Evolutionary conservation across 1,140 invertebrate species (phyloP).

Genomic region (Phthorimaea operculella): DNA sequence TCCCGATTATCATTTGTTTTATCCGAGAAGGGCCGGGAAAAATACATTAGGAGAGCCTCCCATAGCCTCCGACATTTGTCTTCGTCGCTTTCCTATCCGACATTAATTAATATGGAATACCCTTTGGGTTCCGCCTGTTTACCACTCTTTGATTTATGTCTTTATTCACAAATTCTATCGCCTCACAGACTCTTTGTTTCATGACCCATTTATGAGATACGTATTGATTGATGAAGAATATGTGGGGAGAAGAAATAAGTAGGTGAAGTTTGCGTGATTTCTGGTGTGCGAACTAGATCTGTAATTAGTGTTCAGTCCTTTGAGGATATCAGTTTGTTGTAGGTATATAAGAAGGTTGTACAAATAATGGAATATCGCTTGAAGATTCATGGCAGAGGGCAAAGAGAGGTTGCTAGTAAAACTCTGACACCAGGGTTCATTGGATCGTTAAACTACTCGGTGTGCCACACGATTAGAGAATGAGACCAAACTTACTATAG

Average conservation of each 20-base stretch:
- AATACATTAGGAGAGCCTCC: conserved; percentile 58
- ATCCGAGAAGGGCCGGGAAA: conserved; percentile 54
- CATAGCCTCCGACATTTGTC: conserved; percentile 42
- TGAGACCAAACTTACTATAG: too few relatives aligned
- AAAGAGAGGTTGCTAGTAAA: too few relatives aligned
- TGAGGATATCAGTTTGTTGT: too few relatives aligned
- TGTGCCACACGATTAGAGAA: too few relatives aligned
- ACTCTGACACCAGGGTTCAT: too few relatives aligned
- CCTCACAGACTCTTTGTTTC: not conserved
- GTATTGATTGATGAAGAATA: not conserved
- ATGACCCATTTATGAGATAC: not conserved
- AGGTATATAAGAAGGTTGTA: too few relatives aligned
- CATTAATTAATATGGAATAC: conserved; percentile 67
- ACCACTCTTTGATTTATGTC: conserved; percentile 58
- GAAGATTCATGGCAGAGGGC: too few relatives aligned
- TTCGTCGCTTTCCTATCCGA: conserved; percentile 55
- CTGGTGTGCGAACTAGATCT: too few relatives aligned
- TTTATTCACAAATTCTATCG: conserved; percentile 43
- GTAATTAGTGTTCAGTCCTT: too few relatives aligned
- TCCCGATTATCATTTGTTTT: conserved; percentile 66
- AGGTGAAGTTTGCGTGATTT: too few relatives aligned
- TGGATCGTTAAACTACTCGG: too few relatives aligned
- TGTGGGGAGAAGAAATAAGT: not conserved
- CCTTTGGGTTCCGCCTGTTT: conserved; percentile 55
- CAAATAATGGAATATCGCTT: too few relatives aligned